These are phyloP conservation scores for Alouatta palliata DNA, from an alignment of 2,113 vertebrate species.

Conservation along the genomic window DNA sequence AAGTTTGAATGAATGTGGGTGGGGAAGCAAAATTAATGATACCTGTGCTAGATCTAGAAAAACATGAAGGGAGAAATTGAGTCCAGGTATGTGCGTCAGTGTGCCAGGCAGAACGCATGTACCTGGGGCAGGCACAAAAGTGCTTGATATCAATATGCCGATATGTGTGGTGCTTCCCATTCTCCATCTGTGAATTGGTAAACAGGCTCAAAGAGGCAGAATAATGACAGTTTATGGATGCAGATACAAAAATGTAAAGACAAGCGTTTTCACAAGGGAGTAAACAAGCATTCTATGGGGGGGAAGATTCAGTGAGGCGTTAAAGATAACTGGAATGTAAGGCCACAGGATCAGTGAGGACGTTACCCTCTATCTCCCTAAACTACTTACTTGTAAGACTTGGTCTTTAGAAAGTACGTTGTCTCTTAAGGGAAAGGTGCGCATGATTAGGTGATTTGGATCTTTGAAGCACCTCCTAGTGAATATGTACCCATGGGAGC, in stretches of 20 bases:
- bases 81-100: fast-evolving
- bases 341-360: fast-evolving
- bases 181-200: not conserved
- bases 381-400: not conserved
- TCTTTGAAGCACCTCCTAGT: not conserved
- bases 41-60: not conserved
- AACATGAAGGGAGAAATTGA: not conserved
- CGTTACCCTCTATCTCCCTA: not conserved
- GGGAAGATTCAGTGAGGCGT: not conserved
- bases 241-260: not conserved
- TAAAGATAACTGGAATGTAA: too few relatives aligned
- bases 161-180: not conserved
- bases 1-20: not conserved
- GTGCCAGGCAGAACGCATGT: too few relatives aligned
- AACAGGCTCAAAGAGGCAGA: not conserved
- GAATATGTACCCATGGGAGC: not conserved
- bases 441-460: fast-evolving
- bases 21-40: not conserved
- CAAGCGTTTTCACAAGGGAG: not conserved
- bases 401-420: fast-evolving
- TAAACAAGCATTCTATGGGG: not conserved
- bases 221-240: too few relatives aligned
- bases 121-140: not conserved
- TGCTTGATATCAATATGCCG: fast-evolving
- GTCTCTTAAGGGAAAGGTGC: not conserved